Conservation (phyloP, 2,113 vertebrate species). For the Percopsis transmontana region DNA sequence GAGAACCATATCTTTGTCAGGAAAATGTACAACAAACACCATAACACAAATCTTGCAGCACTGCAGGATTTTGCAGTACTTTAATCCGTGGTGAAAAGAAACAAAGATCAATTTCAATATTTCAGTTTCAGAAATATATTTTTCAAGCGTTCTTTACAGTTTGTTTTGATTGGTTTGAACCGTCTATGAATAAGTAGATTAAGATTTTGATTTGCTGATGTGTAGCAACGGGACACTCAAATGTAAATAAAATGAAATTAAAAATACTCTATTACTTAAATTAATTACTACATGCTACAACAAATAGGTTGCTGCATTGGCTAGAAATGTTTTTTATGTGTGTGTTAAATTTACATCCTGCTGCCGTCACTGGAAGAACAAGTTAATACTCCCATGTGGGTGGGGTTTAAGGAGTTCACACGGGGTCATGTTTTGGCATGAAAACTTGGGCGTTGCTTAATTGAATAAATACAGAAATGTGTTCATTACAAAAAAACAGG, state of each 20-base stretch:
- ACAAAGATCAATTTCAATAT: neutral
- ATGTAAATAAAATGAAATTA: conserved; percentile 79
- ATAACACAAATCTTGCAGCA: conserved; percentile 2
- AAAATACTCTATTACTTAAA: neutral
- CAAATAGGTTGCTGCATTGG: conserved; percentile 1
- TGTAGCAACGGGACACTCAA: conserved; percentile 78
- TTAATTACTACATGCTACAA: neutral
- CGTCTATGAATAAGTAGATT: conserved; percentile 75
- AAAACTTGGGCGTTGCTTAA: neutral
- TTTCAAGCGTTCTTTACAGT: conserved; percentile 11
- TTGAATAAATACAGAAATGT: no score
- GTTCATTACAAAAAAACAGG: no score
- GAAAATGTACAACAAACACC: conserved; percentile 1
- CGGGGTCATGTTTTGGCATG: neutral
- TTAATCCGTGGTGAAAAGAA: neutral
- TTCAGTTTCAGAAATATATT: conserved; percentile 1
- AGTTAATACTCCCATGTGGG: conserved; percentile 39
- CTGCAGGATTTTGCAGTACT: conserved; percentile 16
- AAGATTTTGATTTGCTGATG: conserved; percentile 66
- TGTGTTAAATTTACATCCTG: conserved; percentile 15
- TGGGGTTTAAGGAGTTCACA: neutral
- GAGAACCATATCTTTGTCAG: conserved; percentile 61
- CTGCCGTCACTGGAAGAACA: conserved; percentile 2
- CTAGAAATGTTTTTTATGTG: neutral
- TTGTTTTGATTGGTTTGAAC: conserved; percentile 52